Evolutionary conservation across 53 echinoderm and acorn worm genomes (phyloP).

Genomic region (Arbacia lixula): DNA sequence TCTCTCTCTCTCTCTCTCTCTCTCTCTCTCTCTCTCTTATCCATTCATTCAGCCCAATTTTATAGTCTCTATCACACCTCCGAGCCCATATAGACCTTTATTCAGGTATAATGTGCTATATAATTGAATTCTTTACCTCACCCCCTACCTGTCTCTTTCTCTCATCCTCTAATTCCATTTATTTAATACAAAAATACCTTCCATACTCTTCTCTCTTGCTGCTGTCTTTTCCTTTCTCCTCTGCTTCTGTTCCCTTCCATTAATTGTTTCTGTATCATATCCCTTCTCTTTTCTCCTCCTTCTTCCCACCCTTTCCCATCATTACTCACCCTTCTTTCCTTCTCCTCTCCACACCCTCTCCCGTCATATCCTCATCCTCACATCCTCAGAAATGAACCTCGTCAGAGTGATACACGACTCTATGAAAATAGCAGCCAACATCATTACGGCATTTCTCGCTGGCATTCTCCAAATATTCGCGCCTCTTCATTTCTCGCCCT

Average conservation of each 20-base stretch:
- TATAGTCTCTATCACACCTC: too few relatives aligned
- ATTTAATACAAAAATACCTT: too few relatives aligned
- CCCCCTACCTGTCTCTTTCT: not conserved
- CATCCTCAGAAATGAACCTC: not conserved
- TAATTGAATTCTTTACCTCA: too few relatives aligned
- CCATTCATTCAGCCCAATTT: too few relatives aligned
- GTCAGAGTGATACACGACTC: not conserved
- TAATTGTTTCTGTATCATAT: not conserved
- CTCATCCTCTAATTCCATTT: not conserved
- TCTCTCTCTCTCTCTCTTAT: not conserved
- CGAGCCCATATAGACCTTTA: too few relatives aligned
- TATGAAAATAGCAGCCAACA: constrained; percentile 2
- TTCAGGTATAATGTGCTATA: too few relatives aligned
- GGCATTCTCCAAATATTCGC: constrained; percentile 6
- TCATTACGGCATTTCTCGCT: constrained; percentile 26
- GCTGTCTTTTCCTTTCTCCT: not conserved
- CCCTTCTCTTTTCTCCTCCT: not conserved
- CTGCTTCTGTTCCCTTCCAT: not conserved
- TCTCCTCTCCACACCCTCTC: not conserved
- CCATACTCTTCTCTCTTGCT: not conserved
- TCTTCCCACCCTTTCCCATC: not conserved
- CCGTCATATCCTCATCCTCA: not conserved
- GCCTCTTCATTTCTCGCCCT: not conserved
- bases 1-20: too few relatives aligned
- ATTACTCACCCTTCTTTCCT: not conserved